Evolutionary conservation across 2,797 vertebrate genomes (phyloP).

Genomic region (Antennarius maculatus): DNA sequence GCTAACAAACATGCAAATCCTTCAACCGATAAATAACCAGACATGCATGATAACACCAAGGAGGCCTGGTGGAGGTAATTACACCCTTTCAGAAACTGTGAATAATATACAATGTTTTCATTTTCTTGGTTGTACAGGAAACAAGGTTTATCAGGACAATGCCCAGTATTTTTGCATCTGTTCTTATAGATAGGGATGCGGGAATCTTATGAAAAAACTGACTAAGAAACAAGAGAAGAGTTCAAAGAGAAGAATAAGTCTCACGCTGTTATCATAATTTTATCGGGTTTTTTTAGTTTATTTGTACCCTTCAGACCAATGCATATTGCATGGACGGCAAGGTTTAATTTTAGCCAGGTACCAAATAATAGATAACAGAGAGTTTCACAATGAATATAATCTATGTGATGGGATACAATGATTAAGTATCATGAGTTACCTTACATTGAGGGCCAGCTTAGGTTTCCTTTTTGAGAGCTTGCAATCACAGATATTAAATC

Average conservation of each 20-base stretch:
- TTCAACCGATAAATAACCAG: too few species aligned
- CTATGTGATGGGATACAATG: background rate
- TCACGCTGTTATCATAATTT: background rate
- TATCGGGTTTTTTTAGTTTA: background rate
- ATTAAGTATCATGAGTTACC: background rate
- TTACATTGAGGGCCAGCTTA: background rate
- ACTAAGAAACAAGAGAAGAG: background rate
- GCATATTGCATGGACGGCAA: constrained; percentile 9
- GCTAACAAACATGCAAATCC: too few species aligned
- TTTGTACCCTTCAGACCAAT: constrained; percentile 3
- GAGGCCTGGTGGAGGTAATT: background rate
- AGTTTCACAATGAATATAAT: background rate
- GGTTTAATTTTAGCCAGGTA: background rate
- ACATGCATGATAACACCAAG: too few species aligned
- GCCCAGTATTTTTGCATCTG: background rate
- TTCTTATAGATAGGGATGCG: background rate
- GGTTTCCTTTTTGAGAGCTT: constrained; percentile 2
- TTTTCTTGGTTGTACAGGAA: background rate
- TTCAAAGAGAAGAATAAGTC: background rate
- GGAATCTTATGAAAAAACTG: background rate
- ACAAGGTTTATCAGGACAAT: background rate
- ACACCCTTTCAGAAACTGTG: background rate
- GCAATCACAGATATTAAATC: background rate
- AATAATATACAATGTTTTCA: background rate
- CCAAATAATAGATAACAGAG: constrained; percentile 2